phyloP scores from a whole-genome alignment of 2,888 invertebrate species.

The Pharmacophagus antenor region DNA sequence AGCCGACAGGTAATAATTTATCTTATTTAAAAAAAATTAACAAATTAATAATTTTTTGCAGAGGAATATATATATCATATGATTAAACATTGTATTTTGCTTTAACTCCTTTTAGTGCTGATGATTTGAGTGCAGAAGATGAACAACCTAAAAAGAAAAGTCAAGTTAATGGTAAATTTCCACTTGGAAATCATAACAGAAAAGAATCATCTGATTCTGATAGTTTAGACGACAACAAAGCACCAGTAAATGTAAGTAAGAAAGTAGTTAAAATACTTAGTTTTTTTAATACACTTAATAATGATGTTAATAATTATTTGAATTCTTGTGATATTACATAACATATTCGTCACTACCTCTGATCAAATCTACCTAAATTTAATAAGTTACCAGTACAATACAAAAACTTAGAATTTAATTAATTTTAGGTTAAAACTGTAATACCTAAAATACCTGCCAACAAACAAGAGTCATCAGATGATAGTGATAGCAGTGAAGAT shows the following conservation, averaged over 20 bases:
- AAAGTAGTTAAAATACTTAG: conserved; percentile 19
- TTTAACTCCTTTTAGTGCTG: conserved; percentile 39
- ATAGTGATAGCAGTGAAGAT: conserved; percentile 57
- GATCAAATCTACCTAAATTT: conserved; percentile 26
- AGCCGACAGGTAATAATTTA: conserved; percentile 33
- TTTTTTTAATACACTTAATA: not conserved
- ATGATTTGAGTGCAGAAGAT: conserved; percentile 56
- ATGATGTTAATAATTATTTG: conserved; percentile 56
- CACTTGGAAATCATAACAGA: conserved; percentile 48
- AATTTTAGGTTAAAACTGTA: conserved; percentile 35
- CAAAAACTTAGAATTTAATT: not conserved
- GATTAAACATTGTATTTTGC: conserved; percentile 4
- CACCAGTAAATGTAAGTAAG: conserved; percentile 43
- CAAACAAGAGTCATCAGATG: conserved; percentile 58
- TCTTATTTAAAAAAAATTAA: not conserved
- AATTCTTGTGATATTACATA: conserved; percentile 46
- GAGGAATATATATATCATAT: no score
- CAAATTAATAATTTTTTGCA: no score
- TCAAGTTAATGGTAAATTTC: conserved; percentile 57
- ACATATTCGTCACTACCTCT: conserved; percentile 73
- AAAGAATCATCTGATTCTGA: conserved; percentile 62
- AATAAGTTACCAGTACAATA: not conserved
- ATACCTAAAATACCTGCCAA: conserved; percentile 51
- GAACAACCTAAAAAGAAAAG: conserved; percentile 48
- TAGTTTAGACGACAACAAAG: conserved; percentile 64